Evolutionary conservation across 1,140 invertebrate species (phyloP).

Genomic region (Sinonovacula constricta): DNA sequence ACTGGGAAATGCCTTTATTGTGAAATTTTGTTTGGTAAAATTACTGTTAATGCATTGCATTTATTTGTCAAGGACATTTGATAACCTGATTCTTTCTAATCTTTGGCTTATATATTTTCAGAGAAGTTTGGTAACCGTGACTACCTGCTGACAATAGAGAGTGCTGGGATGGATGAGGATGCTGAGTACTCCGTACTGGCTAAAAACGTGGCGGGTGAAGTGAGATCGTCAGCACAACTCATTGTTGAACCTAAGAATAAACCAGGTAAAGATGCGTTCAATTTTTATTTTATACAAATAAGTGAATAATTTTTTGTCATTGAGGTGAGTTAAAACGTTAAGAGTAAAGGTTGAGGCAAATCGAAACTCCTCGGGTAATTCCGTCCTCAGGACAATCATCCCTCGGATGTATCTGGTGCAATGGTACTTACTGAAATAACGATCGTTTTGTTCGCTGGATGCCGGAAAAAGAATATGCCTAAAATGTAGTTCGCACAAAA

Average conservation of each 20-base stretch:
- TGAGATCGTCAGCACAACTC: constrained; percentile 69
- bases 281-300: neutral
- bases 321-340: neutral
- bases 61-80: neutral
- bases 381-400: too few relatives aligned
- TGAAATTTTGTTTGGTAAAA: too few relatives aligned
- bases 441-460: too few relatives aligned
- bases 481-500: too few relatives aligned
- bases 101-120: constrained; percentile 53
- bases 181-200: constrained; percentile 75
- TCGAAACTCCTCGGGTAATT: too few relatives aligned
- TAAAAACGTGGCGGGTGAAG: constrained; percentile 73
- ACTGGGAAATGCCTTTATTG: too few relatives aligned
- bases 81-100: neutral
- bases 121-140: constrained; percentile 76
- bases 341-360: neutral
- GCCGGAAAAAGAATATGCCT: too few relatives aligned
- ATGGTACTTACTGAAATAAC: too few relatives aligned
- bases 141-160: constrained; percentile 73
- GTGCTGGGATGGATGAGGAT: constrained; percentile 74
- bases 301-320: neutral
- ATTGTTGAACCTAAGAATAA: constrained; percentile 69
- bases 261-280: constrained; percentile 52
- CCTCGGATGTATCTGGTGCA: too few relatives aligned
- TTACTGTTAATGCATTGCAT: too few relatives aligned